Base-by-base conservation (phyloP, 2,797 vertebrate species). In the Paguma larvata region DNA sequence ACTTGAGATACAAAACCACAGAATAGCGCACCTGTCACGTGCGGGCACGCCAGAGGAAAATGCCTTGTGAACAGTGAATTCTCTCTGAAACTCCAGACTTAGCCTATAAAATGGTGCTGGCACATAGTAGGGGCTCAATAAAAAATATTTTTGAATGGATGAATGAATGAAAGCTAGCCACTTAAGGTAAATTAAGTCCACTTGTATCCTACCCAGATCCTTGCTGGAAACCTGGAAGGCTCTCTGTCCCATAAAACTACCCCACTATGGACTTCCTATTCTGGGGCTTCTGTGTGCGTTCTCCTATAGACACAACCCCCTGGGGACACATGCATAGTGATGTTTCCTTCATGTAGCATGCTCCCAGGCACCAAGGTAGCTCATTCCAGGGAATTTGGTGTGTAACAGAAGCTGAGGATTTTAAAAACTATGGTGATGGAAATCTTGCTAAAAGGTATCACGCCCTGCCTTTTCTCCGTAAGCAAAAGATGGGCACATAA, bases 301-400 rank as follows among this genome's bases (percentile, higher is more conserved):
- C n/a, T 56, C n/a, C 23, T 75, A 46, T 62, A 2, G 6, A 1
- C 4, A 3, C 23, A 23, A n/a, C 2, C 16, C 27, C 6, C 30
- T 1, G 34, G 3, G 53, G n/a, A 65, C 6, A 5, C 6, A 0
- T 4, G 23, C 4, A 67, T 5, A 18, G 21, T 8, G 68, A 34
- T 18, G 0, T 30, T 77, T 48, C 34, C 18, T 41, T 38, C 25
- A 0, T 0, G 0, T 0, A 7, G 6, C 13, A 6, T 32, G 12
- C 51, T 59, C 51, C 4, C n/a, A 38, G 63, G 16, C 25, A 1
- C 0, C 4, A n/a, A 72, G 19, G 7, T 46, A 32, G 44, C 48
- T 41, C 21, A 5, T 4, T 2, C 3, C n/a, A 44, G 62, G 48
- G 21, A 38, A 27, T 30, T 18, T 51, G 48, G 56, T 89, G 62